Base-by-base conservation (phyloP, 2,888 invertebrate species). In the Agonopterix subpropinquella region DNA sequence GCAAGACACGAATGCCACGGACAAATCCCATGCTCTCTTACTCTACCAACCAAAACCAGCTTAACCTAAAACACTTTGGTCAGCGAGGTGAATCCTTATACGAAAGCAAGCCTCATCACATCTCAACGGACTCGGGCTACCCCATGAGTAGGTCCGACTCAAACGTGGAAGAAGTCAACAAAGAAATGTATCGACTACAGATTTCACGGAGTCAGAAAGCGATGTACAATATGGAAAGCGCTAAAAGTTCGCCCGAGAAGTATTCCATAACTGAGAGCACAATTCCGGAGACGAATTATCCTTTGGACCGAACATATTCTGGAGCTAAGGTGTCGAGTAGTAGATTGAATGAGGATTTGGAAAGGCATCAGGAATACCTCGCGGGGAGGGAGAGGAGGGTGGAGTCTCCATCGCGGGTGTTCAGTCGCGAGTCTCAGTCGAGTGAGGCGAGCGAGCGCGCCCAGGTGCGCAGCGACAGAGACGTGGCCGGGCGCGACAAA, bases 11-110 rank as follows among this genome's bases (percentile, higher is more conserved):
- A 61, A 87, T 90, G 81, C 91, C 91, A 11, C 77, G 90, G 64
- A 91, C 89, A 44, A 91, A 92, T 69, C 91, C 91, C 2, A 81
- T 90, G 81, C 84, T 89, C 62, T 90, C 88, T 52, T 89, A 89
- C 64, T 85, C 87, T 8, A 84, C 88, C 1, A 85, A 81, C 51
- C 88, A 87, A 62, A 87, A 84, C 53, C 83, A 82, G 57, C 65
- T 85, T 8, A 88, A 86, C 55, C 64, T 86, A 44, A 89, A 85
- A 58, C 89, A 89, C 57, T 89, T 89, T 57, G 89, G 89, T 7
- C 89, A 89, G 62, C 69, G 86, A 56, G 82, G 81, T 4, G 88
- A 89, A 59, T 70, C 84, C 0, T 58, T 85, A 9, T 89, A 88
- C 63, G 85, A 88, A 64, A 85, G 80, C 61, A 86, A 86, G 53